Percentiles rank a stretch among this genome's conserved stretches.
Evolutionary conservation across 2,113 vertebrate species (phyloP).

Genomic region (Clarias batrachus): DNA sequence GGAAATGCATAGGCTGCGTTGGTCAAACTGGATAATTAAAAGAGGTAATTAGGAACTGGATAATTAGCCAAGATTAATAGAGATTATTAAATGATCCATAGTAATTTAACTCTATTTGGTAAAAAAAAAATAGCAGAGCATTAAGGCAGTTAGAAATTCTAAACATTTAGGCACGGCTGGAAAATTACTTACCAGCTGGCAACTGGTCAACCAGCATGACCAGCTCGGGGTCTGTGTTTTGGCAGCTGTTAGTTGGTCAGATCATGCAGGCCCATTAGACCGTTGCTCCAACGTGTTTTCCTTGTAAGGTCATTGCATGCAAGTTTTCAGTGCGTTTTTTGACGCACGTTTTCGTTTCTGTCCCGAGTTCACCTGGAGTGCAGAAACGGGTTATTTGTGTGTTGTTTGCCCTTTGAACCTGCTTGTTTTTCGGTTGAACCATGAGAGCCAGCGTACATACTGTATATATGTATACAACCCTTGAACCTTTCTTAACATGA

Average conservation of each 20-base stretch:
- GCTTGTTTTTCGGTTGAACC: neutral
- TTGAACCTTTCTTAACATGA: neutral
- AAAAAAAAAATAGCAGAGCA: neutral
- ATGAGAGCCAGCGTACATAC: neutral
- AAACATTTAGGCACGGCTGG: conserved; percentile 10
- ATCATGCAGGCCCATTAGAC: neutral
- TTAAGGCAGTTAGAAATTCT: neutral
- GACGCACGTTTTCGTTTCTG: neutral
- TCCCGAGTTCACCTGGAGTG: neutral
- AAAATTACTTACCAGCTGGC: conserved; percentile 18
- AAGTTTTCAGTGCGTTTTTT: conserved; percentile 2
- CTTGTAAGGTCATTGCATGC: conserved; percentile 19
- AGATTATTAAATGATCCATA: no score
- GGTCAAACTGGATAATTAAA: neutral
- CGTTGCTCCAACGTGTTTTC: neutral
- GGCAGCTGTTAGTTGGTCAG: conserved; percentile 16
- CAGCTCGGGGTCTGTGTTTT: conserved; percentile 7
- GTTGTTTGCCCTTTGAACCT: neutral
- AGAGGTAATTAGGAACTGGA: neutral
- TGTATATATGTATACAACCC: neutral
- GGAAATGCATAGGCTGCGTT: neutral
- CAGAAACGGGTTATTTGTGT: neutral
- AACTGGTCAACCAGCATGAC: conserved; percentile 7
- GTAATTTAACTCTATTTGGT: neutral
- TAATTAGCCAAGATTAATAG: neutral